Percentiles rank a stretch among this genome's conserved stretches.
Evolutionary conservation across 2,113 vertebrate species (phyloP).

Genomic region (human): GRCh38 chr11:113062001-113062500

Average conservation of each 20-base stretch:
- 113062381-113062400: not conserved
- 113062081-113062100: not conserved
- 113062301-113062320: not conserved
- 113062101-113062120: not conserved
- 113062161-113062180: fast-evolving
- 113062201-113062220: not conserved
- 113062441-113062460: not conserved
- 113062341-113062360: not conserved
- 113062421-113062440: not conserved
- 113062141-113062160: not conserved
- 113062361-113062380: not conserved
- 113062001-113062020: not conserved
- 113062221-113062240: not conserved
- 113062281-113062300: not conserved
- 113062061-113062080: fast-evolving
- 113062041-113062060: not conserved
- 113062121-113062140: not conserved
- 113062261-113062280: not conserved
- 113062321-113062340: not conserved
- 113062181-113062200: not conserved
- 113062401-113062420: not conserved
- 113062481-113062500: not conserved
- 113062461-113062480: not conserved
- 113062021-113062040: not conserved
- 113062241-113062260: not conserved